Evolutionary conservation across 2,888 invertebrate genomes (phyloP).

Genomic region (Strigamia crassipes): DNA sequence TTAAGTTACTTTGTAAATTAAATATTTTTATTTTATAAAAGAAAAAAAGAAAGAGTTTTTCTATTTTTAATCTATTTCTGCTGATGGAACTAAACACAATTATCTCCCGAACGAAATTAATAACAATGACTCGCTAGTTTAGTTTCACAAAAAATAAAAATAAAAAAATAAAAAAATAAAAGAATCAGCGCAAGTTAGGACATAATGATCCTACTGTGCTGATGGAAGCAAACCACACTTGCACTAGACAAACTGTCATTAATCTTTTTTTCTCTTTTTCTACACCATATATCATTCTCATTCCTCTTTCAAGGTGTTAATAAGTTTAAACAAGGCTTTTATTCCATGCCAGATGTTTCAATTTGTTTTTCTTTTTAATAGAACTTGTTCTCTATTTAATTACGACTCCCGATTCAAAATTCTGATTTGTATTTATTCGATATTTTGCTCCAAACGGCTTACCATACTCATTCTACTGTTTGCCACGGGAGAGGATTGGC

Average conservation of each 20-base stretch:
- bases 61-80: background rate
- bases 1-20: background rate
- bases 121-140: slow-evolving; percentile 1
- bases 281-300: background rate
- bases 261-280: slow-evolving; percentile 1
- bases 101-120: background rate
- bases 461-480: background rate
- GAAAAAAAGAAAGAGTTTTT: background rate
- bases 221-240: slow-evolving; percentile 39
- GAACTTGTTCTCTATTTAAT: background rate
- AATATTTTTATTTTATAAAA: background rate
- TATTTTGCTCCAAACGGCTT: background rate
- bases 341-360: slow-evolving; percentile 15
- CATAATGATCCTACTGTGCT: slow-evolving; percentile 42
- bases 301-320: background rate
- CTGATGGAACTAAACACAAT: background rate
- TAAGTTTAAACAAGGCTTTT: background rate
- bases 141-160: background rate
- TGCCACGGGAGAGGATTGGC: background rate
- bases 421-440: background rate
- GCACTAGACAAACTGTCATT: slow-evolving; percentile 38
- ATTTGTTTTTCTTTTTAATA: background rate
- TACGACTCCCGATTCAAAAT: background rate
- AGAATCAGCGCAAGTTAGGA: slow-evolving; percentile 24
- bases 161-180: background rate